Evolutionary conservation across 1,140 invertebrate species (phyloP).

Genomic region (Drosophila hydei): DNA sequence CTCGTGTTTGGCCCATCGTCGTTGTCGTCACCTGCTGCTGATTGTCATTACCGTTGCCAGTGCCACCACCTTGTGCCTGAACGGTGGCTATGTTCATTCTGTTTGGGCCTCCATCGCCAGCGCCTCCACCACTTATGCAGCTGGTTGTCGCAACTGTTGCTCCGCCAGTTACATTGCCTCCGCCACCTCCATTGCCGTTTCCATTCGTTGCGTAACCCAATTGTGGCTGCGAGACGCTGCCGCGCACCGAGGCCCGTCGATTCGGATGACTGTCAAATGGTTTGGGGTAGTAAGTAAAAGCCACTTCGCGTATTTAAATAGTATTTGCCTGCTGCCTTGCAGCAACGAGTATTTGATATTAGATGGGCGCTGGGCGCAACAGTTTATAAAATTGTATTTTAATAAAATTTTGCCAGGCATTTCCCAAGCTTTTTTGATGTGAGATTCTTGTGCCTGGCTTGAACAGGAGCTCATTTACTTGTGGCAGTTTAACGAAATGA

Average conservation of each 20-base stretch:
- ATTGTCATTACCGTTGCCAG: conserved; percentile 22
- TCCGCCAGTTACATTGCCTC: conserved; percentile 67
- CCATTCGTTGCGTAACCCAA: conserved; percentile 68
- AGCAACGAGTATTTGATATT: conserved; percentile 55
- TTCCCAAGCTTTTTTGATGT: no score
- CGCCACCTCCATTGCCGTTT: conserved; percentile 32
- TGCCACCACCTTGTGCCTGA: conserved; percentile 26
- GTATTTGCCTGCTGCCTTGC: conserved; percentile 32
- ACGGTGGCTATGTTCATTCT: conserved; percentile 66
- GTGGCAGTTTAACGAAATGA: no score
- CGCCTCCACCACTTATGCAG: conserved; percentile 54
- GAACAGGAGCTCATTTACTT: not conserved
- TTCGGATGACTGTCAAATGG: conserved; percentile 69
- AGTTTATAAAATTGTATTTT: conserved; percentile 70
- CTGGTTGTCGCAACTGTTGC: conserved; percentile 75
- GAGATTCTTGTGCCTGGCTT: not conserved
- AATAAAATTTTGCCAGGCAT: conserved; percentile 39
- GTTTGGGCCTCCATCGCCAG: conserved; percentile 29
- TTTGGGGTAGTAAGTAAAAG: not conserved
- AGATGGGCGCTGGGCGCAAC: conserved; percentile 59
- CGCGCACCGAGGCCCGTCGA: conserved; percentile 74
- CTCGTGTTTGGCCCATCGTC: conserved; percentile 87
- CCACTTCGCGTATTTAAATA: conserved; percentile 50
- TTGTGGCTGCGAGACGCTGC: conserved; percentile 71
- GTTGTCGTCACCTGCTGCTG: conserved; percentile 85